phyloP scores from a whole-genome alignment of 2,888 invertebrate species.

The Dynastes tityus region DNA sequence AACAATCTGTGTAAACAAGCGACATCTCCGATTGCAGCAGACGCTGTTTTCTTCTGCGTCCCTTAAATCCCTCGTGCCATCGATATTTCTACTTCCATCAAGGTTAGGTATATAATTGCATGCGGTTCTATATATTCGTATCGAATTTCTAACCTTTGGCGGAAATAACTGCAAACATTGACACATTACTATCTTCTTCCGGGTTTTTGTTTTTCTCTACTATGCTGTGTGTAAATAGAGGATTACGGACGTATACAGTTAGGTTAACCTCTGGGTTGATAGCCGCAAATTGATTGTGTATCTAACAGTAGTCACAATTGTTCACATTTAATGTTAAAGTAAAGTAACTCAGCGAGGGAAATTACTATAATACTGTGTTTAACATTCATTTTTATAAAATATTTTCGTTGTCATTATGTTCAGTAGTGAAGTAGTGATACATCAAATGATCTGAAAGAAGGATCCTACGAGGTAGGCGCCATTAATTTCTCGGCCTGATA shows the following conservation, averaged over 20 bases:
- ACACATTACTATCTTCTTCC: constrained; percentile 15
- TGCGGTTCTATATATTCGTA: constrained; percentile 1
- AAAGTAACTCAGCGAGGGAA: too few species aligned
- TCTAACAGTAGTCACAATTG: too few species aligned
- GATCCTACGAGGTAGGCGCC: too few species aligned
- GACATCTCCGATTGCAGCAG: constrained; percentile 34
- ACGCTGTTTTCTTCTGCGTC: constrained; percentile 6
- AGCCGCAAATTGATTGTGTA: too few species aligned
- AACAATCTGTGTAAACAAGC: constrained; percentile 38
- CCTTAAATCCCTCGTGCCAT: constrained; percentile 16
- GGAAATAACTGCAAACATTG: constrained; percentile 32
- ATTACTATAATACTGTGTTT: too few species aligned
- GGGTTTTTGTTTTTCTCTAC: neutral
- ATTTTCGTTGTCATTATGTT: too few species aligned
- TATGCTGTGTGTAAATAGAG: neutral
- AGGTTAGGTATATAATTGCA: constrained; percentile 17
- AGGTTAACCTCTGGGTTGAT: too few species aligned
- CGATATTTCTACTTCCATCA: constrained; percentile 11
- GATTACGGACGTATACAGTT: neutral
- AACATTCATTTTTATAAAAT: too few species aligned
- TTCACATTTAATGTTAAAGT: too few species aligned
- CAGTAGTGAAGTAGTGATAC: too few species aligned
- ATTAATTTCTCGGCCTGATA: too few species aligned
- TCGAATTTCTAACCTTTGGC: constrained; percentile 21
- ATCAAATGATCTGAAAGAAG: too few species aligned